These are phyloP conservation scores for Entomobrya multifasciata DNA, from an alignment of 2,888 invertebrate species.

Conservation along the genomic window DNA sequence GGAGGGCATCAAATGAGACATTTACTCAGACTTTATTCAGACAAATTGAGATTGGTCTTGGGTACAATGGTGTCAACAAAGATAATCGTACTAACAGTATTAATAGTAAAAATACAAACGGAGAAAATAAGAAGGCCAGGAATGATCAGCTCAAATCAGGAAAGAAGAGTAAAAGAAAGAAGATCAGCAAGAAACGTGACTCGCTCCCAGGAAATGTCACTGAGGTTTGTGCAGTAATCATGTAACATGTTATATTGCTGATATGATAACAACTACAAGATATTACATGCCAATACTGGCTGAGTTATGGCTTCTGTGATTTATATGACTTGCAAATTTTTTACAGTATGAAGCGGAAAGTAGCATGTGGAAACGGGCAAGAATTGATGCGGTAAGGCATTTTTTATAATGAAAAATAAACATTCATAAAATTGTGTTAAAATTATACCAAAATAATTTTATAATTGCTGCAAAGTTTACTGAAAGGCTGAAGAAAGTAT, in stretches of 20 bases:
- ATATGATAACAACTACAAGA: background rate
- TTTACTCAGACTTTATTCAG: conserved; percentile 18
- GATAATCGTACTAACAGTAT: background rate
- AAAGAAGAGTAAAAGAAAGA: conserved; percentile 23
- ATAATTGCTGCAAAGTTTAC: too few relatives aligned
- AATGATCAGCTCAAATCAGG: too few relatives aligned
- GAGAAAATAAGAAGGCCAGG: too few relatives aligned
- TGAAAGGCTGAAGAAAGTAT: too few relatives aligned
- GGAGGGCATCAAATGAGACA: conserved; percentile 17
- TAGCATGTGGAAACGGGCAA: conserved; percentile 40
- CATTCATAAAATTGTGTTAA: too few relatives aligned
- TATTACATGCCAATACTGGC: too few relatives aligned
- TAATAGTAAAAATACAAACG: background rate
- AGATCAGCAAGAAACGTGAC: background rate
- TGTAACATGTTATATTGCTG: background rate
- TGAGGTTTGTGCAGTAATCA: conserved; percentile 17
- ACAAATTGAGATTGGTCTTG: conserved; percentile 17
- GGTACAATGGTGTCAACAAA: background rate
- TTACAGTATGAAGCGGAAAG: conserved; percentile 39
- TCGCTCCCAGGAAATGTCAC: conserved; percentile 28
- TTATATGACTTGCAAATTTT: background rate
- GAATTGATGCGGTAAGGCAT: conserved; percentile 46
- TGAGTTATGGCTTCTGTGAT: background rate
- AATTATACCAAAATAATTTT: too few relatives aligned
- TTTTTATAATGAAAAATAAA: too few relatives aligned